Evolutionary conservation across 2,888 invertebrate species (phyloP), one percentile per base, ranked within the genome.

Genomic region (Acrobasis suavella): DNA sequence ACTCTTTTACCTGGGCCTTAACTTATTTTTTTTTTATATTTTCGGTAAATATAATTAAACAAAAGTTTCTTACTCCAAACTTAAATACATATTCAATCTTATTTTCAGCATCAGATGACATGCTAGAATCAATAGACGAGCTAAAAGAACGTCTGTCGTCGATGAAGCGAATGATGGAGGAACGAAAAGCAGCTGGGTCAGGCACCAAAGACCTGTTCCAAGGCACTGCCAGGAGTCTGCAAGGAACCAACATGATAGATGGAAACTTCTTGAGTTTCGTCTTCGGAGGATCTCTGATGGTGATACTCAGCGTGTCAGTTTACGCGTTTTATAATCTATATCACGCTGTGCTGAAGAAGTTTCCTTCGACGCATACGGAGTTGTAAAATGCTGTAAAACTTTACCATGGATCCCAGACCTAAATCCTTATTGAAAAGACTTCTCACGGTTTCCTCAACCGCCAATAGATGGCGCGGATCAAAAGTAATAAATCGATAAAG

Each of bases 241-340:
- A 76, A 69, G 93, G 86, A 0, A 89, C 93, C n/a, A 94, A 93
- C 50, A 95, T 97, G 78, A 97, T 97, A 52, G 96, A 97, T 77
- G 96, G 96, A 1, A 96, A 95, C 78, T 96, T 97, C 79, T 91
- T 97, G 0, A 96, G 96, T 74, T 94, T 97, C 72, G 96, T 97
- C 49, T 97, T 97, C 76, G 96, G 95, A 1, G 95, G 95, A 0
- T 96, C 96, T 1, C 90, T 97, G 5, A 75, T 96, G 10, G 95
- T 97, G 52, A 97, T 97, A 64, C 84, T 97, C 9, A 95, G 95
- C 72, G 97, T 97, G 50, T 96, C 97, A 61, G 93, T 96, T 1
- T 97, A 97, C 77, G 97, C 97, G 0, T 97, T 97, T 81, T 96
- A 96, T 74, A 97, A 96, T 83, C 91, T 97, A 0, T 85, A 85